Conservation (phyloP, 2,888 invertebrate species). For the Liopterus haemorrhoidalis region DNA sequence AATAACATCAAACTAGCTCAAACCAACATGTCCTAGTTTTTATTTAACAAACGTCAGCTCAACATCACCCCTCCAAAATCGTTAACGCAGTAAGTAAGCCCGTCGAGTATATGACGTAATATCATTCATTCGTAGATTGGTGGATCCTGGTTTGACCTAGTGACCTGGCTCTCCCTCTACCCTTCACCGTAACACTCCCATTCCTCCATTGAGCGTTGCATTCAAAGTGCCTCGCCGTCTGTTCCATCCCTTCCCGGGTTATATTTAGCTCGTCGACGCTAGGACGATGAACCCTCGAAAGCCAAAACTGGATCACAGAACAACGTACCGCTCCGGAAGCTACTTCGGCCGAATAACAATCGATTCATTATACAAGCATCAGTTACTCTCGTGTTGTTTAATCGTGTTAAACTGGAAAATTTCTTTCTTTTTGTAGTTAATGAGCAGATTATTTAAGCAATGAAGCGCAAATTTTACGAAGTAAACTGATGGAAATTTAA, state of each 20-base stretch:
- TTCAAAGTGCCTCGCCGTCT: background rate
- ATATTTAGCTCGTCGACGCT: constrained; percentile 12
- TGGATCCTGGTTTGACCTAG: constrained; percentile 12
- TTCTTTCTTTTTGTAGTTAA: too few species aligned
- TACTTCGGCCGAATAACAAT: constrained; percentile 5
- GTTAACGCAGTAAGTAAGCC: too few species aligned
- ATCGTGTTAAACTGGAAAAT: too few species aligned
- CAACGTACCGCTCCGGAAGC: constrained; percentile 1
- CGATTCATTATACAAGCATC: too few species aligned
- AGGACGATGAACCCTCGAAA: constrained; percentile 10
- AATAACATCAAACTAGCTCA: background rate
- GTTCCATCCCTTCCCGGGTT: constrained; percentile 3
- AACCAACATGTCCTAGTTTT: too few species aligned
- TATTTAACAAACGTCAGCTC: too few species aligned
- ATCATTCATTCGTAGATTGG: constrained; percentile 14
- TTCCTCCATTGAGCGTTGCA: background rate
- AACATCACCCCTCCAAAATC: too few species aligned
- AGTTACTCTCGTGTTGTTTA: too few species aligned
- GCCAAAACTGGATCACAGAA: constrained; percentile 8
- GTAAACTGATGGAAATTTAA: too few species aligned
- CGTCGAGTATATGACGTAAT: constrained; percentile 15
- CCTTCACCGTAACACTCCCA: constrained; percentile 3
- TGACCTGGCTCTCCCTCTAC: constrained; percentile 8
- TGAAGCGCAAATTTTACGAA: too few species aligned
- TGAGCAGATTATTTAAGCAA: too few species aligned